Evolutionary conservation across 2,888 invertebrate species (phyloP).

Genomic region (Netelia melanura): DNA sequence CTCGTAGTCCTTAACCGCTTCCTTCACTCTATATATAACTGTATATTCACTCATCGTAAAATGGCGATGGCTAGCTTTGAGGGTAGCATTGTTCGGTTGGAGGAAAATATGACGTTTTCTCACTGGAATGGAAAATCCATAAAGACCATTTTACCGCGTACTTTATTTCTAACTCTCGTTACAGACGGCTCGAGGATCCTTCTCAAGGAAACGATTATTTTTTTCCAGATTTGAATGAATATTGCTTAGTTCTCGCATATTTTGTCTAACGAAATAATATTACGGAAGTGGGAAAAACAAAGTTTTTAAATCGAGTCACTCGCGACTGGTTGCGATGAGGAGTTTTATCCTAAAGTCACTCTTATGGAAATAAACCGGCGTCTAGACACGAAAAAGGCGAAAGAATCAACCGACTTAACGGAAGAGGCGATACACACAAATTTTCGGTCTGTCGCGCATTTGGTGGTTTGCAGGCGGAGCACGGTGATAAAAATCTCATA

Average conservation of each 20-base stretch:
- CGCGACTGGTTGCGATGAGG: neutral
- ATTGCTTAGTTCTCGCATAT: neutral
- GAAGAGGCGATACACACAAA: neutral
- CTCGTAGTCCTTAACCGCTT: constrained; percentile 30
- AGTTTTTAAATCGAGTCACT: neutral
- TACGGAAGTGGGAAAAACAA: neutral
- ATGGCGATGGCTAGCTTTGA: constrained; percentile 74
- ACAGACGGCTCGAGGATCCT: neutral
- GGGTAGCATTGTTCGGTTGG: constrained; percentile 73
- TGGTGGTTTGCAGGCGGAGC: constrained; percentile 2
- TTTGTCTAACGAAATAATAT: neutral
- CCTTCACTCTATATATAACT: constrained; percentile 64
- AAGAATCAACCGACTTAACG: neutral
- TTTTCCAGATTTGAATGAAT: neutral
- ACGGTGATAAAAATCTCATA: constrained; percentile 50
- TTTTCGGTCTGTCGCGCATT: constrained; percentile 42
- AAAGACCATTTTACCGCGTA: neutral
- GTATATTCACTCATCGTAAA: constrained; percentile 75
- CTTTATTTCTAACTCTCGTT: constrained; percentile 9
- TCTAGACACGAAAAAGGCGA: constrained; percentile 18
- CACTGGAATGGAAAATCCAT: constrained; percentile 19
- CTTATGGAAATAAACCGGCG: neutral
- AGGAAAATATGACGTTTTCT: constrained; percentile 70
- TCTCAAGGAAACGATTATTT: neutral
- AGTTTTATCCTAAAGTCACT: neutral